Evolutionary conservation across 2,888 invertebrate species (phyloP), one percentile per base, ranked within the genome.

Genomic region (Chymomyza amoena): DNA sequence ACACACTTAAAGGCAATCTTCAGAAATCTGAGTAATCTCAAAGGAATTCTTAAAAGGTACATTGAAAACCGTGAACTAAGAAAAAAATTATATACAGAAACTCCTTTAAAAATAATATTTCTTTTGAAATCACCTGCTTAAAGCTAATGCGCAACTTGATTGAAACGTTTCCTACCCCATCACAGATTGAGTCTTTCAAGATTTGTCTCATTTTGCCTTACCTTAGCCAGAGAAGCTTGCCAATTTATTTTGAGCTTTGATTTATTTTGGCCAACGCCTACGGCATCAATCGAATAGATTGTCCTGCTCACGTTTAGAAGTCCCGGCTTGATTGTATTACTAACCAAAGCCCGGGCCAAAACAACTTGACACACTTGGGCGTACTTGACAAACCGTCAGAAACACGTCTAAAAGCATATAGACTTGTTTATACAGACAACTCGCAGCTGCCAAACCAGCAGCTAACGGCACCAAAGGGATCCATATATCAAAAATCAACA

Each of bases 401-500:
- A 56, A 64, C 6, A 54, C 51, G 28, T 39, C 28, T 28, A 18
- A 18, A 39, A 32, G 7, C 32, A 32, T 32, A 32, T 32, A 56
- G 7, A 56, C 52, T 36, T 66, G 60, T 50, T 50, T 60, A 18
- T 57, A 18, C 15, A 54, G 16, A 57, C 57, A 57, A 57, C 15
- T 25, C 57, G 57, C 57, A 57, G 54, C 54, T 54, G 54, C 54
- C 54, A 54, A 54, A 16, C 54, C 54, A 54, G 54, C 54, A 54
- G 20, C 28, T 59, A 20, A 86, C 76, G 72, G 60, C 88, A 73
- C 88, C 84, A 71, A 66, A 75, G 88, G 84, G 84, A 84, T 61
- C 64, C 76, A 81, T 88, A 81, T 81, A 84, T 81, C 84, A 88
- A 84, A 87, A 83, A 83, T 83, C 83, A 84, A 75, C 81, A 88